Evolutionary conservation across 2,888 invertebrate genomes (phyloP).

Genomic region (Drosophila vallismaia): DNA sequence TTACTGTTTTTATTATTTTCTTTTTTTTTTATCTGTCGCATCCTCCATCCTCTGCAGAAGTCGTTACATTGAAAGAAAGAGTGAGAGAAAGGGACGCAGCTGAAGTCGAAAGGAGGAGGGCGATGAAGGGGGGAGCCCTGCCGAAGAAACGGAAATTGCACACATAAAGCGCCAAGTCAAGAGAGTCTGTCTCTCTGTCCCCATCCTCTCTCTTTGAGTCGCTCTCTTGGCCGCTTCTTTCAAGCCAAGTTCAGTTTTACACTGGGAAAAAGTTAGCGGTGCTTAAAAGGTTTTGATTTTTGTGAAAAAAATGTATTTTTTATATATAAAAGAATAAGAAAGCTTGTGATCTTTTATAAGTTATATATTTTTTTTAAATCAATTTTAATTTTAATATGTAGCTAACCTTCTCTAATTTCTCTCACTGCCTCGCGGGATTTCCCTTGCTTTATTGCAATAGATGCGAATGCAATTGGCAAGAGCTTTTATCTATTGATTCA

Average conservation of each 20-base stretch:
- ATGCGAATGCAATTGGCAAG: conserved; percentile 69
- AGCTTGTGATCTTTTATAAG: not conserved
- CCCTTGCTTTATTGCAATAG: conserved; percentile 20
- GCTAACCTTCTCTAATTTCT: not conserved
- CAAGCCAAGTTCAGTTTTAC: conserved; percentile 14
- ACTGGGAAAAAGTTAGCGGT: not conserved
- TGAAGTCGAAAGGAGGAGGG: not conserved
- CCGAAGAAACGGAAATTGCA: conserved; percentile 64
- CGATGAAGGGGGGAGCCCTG: conserved; percentile 9
- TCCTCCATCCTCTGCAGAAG: conserved; percentile 54
- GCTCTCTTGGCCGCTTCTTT: conserved; percentile 4
- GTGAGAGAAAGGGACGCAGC: not conserved
- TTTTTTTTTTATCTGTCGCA: conserved; percentile 36
- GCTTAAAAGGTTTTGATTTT: not conserved
- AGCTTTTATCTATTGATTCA: conserved; percentile 69
- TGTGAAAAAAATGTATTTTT: not conserved
- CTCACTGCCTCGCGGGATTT: conserved; percentile 13
- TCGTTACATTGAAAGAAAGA: conserved; percentile 66
- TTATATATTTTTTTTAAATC: not conserved
- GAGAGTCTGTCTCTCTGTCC: conserved; percentile 17
- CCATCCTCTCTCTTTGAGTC: conserved; percentile 3
- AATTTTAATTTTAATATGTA: no score
- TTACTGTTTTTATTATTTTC: not conserved
- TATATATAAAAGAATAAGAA: not conserved
- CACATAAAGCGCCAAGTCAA: conserved; percentile 65